A percentile compares a stretch with the other conserved stretches of the same genome.
phyloP scores from a whole-genome alignment of 1,140 invertebrate species.

The Tetramorium parvispinum region DNA sequence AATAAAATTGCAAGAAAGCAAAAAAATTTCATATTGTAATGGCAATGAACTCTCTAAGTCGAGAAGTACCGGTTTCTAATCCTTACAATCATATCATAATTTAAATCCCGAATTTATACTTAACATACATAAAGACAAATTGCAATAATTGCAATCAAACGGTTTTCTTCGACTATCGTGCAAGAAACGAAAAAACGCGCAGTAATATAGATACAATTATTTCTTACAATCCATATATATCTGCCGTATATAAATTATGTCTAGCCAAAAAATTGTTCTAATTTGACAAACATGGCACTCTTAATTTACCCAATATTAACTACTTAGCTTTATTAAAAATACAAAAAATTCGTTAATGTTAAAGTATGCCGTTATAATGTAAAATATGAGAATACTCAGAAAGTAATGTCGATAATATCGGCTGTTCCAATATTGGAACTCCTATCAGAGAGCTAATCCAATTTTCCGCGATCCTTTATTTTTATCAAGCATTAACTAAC shows the following conservation, averaged over 20 bases:
- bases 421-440: conserved; percentile 44
- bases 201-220: not conserved
- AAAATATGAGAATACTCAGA: conserved; percentile 23
- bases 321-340: conserved; percentile 16
- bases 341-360: conserved; percentile 1
- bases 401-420: conserved; percentile 41
- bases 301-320: not conserved
- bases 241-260: not conserved
- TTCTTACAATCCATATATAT: not conserved
- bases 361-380: conserved; percentile 31
- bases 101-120: not conserved
- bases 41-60: not conserved
- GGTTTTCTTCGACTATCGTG: not conserved
- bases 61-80: not conserved
- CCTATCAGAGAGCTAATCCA: not conserved
- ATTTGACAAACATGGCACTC: not conserved
- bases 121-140: not conserved
- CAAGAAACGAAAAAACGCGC: not conserved
- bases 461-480: conserved; percentile 1
- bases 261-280: not conserved
- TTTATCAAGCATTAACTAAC: not conserved
- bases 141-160: not conserved
- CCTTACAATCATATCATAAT: not conserved
- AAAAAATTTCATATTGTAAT: not conserved
- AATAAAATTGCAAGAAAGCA: not conserved